These are phyloP conservation scores for Capitulum mitella DNA, from an alignment of 2,888 invertebrate species.

Conservation along the genomic window DNA sequence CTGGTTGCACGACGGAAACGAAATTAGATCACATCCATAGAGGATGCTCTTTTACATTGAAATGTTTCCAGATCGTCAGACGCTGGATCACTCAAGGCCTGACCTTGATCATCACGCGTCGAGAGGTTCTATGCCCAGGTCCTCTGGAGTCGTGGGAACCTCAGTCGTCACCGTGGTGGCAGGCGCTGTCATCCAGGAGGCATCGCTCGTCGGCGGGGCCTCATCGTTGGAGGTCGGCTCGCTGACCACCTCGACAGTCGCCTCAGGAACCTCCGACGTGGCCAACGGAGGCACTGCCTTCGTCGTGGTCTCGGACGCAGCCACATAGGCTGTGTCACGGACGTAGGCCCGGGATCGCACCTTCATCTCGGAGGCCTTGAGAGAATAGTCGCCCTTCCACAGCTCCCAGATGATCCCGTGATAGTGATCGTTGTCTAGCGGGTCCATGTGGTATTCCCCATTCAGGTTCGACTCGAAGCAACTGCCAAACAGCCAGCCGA, in stretches of 20 bases:
- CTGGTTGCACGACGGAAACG: too few species aligned
- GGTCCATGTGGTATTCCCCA: constrained; percentile 48
- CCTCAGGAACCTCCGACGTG: neutral
- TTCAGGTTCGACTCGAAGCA: constrained; percentile 54
- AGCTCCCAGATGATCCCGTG: constrained; percentile 54
- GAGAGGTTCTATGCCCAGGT: neutral
- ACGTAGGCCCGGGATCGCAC: constrained; percentile 40
- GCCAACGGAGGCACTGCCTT: neutral
- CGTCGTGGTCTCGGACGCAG: neutral
- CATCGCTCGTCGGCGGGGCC: neutral
- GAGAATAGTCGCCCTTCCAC: constrained; percentile 53
- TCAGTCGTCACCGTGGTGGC: neutral
- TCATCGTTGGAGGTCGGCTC: neutral
- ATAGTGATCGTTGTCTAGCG: constrained; percentile 47
- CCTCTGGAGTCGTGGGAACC: neutral
- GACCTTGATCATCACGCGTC: neutral
- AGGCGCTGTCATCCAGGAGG: neutral
- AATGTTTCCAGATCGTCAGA: too few species aligned
- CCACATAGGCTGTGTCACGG: neutral
- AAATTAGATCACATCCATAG: too few species aligned
- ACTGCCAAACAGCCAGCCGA: too few species aligned
- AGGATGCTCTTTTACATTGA: too few species aligned
- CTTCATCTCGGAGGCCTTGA: constrained; percentile 51
- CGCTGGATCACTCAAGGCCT: too few species aligned
- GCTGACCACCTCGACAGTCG: neutral